Conservation (phyloP, 2,888 invertebrate species). For the Drosophila infuscata region DNA sequence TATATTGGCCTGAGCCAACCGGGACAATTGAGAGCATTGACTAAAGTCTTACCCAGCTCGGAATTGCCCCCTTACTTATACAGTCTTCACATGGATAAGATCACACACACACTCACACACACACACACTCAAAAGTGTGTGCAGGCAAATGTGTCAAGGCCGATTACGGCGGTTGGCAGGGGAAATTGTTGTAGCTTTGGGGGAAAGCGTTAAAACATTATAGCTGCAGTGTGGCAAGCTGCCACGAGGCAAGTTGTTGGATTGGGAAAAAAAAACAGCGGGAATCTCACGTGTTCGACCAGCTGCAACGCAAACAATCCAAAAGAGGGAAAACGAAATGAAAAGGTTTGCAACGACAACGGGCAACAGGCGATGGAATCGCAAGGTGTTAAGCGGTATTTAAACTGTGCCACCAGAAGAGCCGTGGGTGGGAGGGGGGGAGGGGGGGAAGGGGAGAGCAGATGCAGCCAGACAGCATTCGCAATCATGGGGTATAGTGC, state of each 20-base stretch:
- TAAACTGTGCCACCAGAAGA: constrained; percentile 3
- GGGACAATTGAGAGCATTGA: neutral
- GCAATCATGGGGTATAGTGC: constrained; percentile 3
- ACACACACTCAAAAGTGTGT: too few species aligned
- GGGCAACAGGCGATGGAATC: constrained; percentile 28
- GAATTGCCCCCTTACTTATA: neutral
- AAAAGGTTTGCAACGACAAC: constrained; percentile 1
- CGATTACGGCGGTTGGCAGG: constrained; percentile 3
- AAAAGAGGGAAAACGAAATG: neutral
- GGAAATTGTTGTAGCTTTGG: neutral
- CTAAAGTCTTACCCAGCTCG: neutral
- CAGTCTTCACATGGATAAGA: neutral
- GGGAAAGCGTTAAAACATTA: neutral
- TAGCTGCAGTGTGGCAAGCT: neutral
- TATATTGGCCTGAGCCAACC: constrained; percentile 12
- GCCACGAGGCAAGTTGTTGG: neutral
- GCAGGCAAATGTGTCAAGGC: constrained; percentile 15
- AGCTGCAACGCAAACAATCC: constrained; percentile 1
- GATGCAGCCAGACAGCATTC: constrained; percentile 3
- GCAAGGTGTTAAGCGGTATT: constrained; percentile 28
- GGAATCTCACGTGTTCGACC: constrained; percentile 14
- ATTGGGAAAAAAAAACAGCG: neutral
- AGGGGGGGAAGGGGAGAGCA: neutral
- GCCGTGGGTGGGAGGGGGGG: too few species aligned
- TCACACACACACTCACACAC: neutral